Conservation (phyloP, 2,797 vertebrate genomes). For the Potorous gilbertii region DNA sequence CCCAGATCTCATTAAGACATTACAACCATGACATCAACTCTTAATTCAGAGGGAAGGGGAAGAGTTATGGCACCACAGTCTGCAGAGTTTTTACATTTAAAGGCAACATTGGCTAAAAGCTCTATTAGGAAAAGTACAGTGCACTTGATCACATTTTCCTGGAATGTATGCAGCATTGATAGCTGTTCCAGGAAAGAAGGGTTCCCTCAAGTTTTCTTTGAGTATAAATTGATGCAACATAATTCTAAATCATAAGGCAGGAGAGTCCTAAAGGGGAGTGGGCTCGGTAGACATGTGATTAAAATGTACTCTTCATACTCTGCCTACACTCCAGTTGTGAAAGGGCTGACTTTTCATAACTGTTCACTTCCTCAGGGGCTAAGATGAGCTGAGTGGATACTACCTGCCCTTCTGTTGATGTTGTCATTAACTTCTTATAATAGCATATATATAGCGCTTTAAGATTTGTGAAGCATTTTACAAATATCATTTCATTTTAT, state of each 20-base stretch:
- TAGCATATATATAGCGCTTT: background rate
- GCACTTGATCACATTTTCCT: constrained; percentile 47
- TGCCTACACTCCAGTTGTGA: background rate
- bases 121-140: constrained; percentile 26
- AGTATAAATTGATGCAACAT: background rate
- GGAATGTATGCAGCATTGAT: constrained; percentile 21
- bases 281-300: background rate
- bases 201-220: background rate
- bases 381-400: too few relatives aligned
- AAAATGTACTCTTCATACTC: background rate
- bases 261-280: background rate
- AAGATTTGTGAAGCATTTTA: background rate
- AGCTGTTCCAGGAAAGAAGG: constrained; percentile 9
- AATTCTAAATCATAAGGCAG: background rate
- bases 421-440: background rate
- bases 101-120: constrained; percentile 12
- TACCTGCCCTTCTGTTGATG: background rate
- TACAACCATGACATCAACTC: constrained; percentile 20
- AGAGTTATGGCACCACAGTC: background rate
- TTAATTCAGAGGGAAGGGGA: constrained; percentile 28
- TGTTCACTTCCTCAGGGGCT: background rate
- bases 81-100: constrained; percentile 11
- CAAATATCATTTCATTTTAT: background rate
- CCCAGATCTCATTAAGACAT: constrained; percentile 20
- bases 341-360: background rate